A percentile compares a stretch with the other conserved stretches of the same genome.
Evolutionary conservation across 1,140 invertebrate species (phyloP).

Genomic region (Pinna nobilis): DNA sequence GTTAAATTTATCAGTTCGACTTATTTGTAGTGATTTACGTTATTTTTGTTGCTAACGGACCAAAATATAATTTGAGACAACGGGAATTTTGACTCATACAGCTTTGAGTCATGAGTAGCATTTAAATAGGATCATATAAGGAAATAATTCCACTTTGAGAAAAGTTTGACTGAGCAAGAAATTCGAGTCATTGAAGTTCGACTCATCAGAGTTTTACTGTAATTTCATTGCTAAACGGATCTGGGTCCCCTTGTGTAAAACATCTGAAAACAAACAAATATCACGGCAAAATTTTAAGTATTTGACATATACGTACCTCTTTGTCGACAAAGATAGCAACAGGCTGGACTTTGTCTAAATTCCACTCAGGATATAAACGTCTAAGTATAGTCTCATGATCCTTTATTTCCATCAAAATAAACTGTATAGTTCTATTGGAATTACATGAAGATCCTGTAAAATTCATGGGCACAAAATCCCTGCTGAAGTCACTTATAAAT

Average conservation of each 20-base stretch:
- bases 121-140: no score
- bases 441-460: conserved; percentile 77
- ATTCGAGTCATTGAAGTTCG: no score
- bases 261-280: neutral
- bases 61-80: no score
- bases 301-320: conserved; percentile 77
- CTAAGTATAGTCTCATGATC: conserved; percentile 84
- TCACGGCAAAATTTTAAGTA: neutral
- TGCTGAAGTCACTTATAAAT: conserved; percentile 30
- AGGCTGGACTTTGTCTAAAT: conserved; percentile 75
- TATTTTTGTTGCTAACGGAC: no score
- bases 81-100: no score
- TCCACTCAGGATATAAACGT: conserved; percentile 78
- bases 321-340: conserved; percentile 84
- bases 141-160: no score
- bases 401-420: conserved; percentile 84
- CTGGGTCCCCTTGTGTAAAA: neutral
- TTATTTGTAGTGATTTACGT: no score
- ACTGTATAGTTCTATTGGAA: conserved; percentile 81
- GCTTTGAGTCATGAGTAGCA: no score
- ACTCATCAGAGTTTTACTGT: neutral
- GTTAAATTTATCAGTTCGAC: no score
- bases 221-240: neutral
- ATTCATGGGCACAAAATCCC: conserved; percentile 30
- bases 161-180: no score